A percentile compares a stretch with the other conserved stretches of the same genome.
Evolutionary conservation across 2,888 invertebrate species (phyloP).

Genomic region (Polietes domitor): DNA sequence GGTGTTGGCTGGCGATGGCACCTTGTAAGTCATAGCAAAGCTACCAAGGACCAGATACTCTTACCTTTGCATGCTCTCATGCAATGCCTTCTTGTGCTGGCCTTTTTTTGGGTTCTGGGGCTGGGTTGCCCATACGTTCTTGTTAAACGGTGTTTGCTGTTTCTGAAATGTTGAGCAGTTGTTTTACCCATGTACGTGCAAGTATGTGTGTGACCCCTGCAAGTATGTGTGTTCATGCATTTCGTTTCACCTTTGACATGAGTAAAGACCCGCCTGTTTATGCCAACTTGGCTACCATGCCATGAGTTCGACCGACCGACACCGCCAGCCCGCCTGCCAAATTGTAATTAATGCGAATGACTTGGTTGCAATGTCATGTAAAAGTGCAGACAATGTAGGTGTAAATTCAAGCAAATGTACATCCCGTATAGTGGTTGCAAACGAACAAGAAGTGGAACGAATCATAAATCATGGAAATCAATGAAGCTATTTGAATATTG

Average conservation of each 20-base stretch:
- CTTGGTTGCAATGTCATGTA: constrained; percentile 67
- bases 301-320: too few relatives aligned
- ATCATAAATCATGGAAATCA: too few relatives aligned
- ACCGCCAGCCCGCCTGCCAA: constrained; percentile 67
- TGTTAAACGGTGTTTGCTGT: constrained; percentile 18
- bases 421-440: not conserved
- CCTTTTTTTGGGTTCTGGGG: constrained; percentile 10
- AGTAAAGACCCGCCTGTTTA: constrained; percentile 65
- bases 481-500: too few relatives aligned
- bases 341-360: constrained; percentile 75
- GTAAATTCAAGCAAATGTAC: constrained; percentile 45
- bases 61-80: not conserved
- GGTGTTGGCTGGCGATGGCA: constrained; percentile 28
- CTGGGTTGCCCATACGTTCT: not conserved
- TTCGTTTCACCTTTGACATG: constrained; percentile 62
- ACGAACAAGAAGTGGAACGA: too few relatives aligned
- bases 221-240: constrained; percentile 8
- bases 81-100: not conserved
- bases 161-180: not conserved
- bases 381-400: constrained; percentile 66
- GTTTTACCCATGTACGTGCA: not conserved
- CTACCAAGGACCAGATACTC: not conserved
- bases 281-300: constrained; percentile 55
- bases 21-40: constrained; percentile 20
- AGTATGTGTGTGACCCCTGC: too few relatives aligned